Evolutionary conservation across 2,797 vertebrate species (phyloP), one percentile per base, ranked within the genome.

Genomic region (Pelobates cultripes): DNA sequence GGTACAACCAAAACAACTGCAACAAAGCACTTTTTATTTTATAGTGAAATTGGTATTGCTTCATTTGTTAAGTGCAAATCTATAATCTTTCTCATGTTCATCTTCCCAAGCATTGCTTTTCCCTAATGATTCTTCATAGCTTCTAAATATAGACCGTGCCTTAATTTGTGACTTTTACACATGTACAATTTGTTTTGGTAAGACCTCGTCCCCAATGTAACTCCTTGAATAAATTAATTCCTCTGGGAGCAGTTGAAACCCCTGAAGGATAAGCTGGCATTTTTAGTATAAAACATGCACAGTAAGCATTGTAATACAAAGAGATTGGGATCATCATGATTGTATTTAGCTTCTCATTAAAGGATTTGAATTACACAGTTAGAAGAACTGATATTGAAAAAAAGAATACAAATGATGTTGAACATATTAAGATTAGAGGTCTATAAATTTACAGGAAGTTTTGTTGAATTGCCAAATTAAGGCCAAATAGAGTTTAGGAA

Each of bases 211-310:
- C 67, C 77, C 41, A 41, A 43, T 76, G 73, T 13, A 79, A 73
- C 67, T 57, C 73, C 77, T 67, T 44, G 82, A 84, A 84, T 79
- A 84, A 84, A 84, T 84, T 84, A 76, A 80, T 75, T 75, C 77
- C 60, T 41, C 3, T 76, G 82, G 77, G 82, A 80, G 12, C 47
- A 45, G 9, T 3, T 70, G 10, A 55, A 17, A 53, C 63, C 82
- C 41, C 67, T 28, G 17, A 57, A 40, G 77, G 17, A 79, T 75
- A 70, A 73, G 28, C 71, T n/a, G 43, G 61, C 66, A 70, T 79
- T 84, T 78, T 70, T 73, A 77, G 68, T 74, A 75, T 55, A 42
- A 77, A 68, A 70, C 69, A 17, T 70, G 72, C 66, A 80, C 63
- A 75, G n/a, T 67, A 55, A 67, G 43, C 72, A n/a, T 51, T 4